Evolutionary conservation across 2,888 invertebrate species (phyloP), one percentile per base, ranked within the genome.

Genomic region (Thymelicus sylvestris): DNA sequence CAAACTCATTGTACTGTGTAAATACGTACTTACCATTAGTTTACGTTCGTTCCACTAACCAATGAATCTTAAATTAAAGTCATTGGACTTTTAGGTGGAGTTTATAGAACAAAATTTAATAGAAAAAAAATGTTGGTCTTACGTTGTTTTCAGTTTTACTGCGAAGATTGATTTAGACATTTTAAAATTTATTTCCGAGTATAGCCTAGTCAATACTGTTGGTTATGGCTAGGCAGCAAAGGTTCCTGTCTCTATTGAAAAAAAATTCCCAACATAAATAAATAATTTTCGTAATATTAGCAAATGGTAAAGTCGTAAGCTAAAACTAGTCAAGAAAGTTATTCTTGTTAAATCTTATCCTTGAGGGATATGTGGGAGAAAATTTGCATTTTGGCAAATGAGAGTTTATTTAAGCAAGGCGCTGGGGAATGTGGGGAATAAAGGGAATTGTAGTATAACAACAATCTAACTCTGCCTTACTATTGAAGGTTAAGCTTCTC

Each of bases 351-450:
- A 44, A 41, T 61, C 61, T 61, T n/a, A 61, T n/a, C 44, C 61
- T 15, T 24, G 24, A n/a, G 62, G 24, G 24, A 62, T 24, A 62
- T 62, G 13, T 62, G 62, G n/a, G 24, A 47, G 62, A 44, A 62
- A 47, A 62, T 62, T 47, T n/a, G 62, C 47, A 62, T 62, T 62
- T 62, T 62, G 47, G 24, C 62, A 62, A 62, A 62, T 62, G 62
- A 62, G 41, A 61, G 39, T 61, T 61, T 61, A 44, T 19, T 12
- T 61, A 61, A 52, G 19, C 31, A 44, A 44, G 12, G 15, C 44
- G 10, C 10, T 19, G 6, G 61, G 61, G 61, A 19, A 61, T 31
- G 3, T 19, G 6, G 61, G 61, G 61, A 19, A 61, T 61, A 44
- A 19, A 61, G 44, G n/a, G 39, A 60, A 41, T 8, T 39, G 59